These are phyloP conservation scores for Phoeniculus purpureus DNA, from an alignment of 2,797 vertebrate species.

Conservation along the genomic window DNA sequence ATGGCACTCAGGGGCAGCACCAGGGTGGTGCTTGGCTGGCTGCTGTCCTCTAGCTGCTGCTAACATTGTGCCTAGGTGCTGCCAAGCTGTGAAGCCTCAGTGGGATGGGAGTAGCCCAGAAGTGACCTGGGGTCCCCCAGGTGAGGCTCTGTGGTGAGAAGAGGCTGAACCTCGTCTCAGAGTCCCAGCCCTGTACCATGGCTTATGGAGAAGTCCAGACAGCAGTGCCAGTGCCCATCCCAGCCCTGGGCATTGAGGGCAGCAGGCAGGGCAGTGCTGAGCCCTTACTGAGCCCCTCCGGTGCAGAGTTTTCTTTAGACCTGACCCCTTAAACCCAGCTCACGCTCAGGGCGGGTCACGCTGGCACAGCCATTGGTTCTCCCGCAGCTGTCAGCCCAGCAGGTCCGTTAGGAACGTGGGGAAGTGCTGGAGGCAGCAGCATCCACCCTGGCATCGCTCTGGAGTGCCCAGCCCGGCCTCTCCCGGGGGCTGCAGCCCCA, in stretches of 20 bases:
- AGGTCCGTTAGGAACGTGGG: background rate
- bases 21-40: background rate
- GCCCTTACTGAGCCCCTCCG: accelerated
- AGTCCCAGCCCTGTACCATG: accelerated
- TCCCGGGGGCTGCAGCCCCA: background rate
- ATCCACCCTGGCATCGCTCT: background rate
- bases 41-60: background rate
- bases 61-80: background rate
- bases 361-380: background rate
- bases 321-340: background rate
- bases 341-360: accelerated
- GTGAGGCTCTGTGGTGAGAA: background rate
- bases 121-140: too few relatives aligned
- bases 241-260: accelerated
- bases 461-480: background rate
- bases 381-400: background rate
- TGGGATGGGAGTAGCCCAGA: too few relatives aligned
- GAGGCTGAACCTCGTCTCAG: background rate
- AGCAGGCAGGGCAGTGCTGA: background rate
- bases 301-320: background rate
- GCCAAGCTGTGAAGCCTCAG: too few relatives aligned
- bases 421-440: background rate
- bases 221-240: background rate
- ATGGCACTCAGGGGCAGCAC: too few relatives aligned
- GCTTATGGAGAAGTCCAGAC: accelerated